Evolutionary conservation across 2,113 vertebrate species (phyloP).

Genomic region (Hippopotamus amphibius): DNA sequence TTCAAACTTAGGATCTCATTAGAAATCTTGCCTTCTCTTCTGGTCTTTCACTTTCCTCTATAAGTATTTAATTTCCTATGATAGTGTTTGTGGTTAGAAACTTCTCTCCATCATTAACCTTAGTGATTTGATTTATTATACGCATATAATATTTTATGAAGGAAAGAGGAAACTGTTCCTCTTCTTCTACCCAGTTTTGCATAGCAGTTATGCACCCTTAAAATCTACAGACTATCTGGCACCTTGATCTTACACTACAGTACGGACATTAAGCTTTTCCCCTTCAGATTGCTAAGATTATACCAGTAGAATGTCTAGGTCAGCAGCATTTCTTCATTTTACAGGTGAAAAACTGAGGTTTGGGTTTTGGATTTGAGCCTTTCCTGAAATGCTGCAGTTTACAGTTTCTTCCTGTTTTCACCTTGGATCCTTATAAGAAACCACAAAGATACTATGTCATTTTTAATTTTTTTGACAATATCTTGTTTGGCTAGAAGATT

Average conservation of each 20-base stretch:
- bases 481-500: background rate
- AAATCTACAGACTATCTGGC: background rate
- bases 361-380: background rate
- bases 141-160: constrained; percentile 45
- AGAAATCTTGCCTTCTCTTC: constrained; percentile 25
- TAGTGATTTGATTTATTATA: constrained; percentile 48
- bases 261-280: background rate
- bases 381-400: background rate
- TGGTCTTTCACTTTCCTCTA: background rate
- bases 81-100: constrained; percentile 42
- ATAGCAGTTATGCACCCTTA: background rate
- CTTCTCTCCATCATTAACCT: constrained; percentile 26
- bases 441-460: background rate
- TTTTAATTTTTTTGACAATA: constrained; percentile 33
- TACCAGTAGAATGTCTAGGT: background rate
- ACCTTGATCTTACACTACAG: background rate
- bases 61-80: constrained; percentile 38
- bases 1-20: background rate
- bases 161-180: background rate
- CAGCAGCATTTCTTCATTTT: constrained; percentile 14
- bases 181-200: background rate
- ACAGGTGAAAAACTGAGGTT: background rate
- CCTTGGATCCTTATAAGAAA: constrained; percentile 10
- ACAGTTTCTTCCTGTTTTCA: background rate
- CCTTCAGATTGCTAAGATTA: background rate